A percentile compares a stretch with the other conserved stretches of the same genome.
Conservation (phyloP, 2,113 vertebrate genomes). For the Hydrochoerus hydrochaeris region DNA sequence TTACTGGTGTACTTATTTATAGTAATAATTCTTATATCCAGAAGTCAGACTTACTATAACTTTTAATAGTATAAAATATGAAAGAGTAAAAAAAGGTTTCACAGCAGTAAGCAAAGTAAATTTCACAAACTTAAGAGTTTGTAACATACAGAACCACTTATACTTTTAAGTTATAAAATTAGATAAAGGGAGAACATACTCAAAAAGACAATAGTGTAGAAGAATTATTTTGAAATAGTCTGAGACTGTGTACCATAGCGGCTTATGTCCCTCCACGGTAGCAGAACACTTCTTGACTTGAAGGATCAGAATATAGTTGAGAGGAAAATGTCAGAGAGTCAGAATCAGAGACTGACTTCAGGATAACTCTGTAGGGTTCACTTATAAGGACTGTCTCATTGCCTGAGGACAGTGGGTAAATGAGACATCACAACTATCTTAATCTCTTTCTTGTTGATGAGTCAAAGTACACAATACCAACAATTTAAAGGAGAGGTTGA, state of each 20-base stretch:
- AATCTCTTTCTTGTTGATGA: neutral
- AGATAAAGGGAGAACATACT: neutral
- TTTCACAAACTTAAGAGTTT: slow-evolving; percentile 19
- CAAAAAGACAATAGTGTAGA: neutral
- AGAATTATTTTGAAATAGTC: neutral
- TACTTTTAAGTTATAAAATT: neutral
- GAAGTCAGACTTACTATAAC: neutral
- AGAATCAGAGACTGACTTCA: neutral
- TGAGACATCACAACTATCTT: neutral
- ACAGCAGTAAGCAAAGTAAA: neutral
- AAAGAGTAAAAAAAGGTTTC: neutral
- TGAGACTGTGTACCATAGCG: neutral
- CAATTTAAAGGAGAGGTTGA: neutral
- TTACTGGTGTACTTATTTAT: neutral
- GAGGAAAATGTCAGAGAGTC: neutral
- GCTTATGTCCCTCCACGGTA: neutral
- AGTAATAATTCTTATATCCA: neutral
- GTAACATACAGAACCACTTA: neutral
- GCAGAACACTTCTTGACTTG: neutral
- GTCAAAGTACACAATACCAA: neutral
- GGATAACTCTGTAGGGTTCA: neutral
- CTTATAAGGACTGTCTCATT: neutral
- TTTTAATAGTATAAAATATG: neutral
- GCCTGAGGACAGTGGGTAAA: neutral
- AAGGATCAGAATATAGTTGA: neutral